Percentiles rank a stretch among this genome's conserved stretches.
Evolutionary conservation across 2,888 invertebrate species (phyloP).

Genomic region (Teleogryllus oceanicus): DNA sequence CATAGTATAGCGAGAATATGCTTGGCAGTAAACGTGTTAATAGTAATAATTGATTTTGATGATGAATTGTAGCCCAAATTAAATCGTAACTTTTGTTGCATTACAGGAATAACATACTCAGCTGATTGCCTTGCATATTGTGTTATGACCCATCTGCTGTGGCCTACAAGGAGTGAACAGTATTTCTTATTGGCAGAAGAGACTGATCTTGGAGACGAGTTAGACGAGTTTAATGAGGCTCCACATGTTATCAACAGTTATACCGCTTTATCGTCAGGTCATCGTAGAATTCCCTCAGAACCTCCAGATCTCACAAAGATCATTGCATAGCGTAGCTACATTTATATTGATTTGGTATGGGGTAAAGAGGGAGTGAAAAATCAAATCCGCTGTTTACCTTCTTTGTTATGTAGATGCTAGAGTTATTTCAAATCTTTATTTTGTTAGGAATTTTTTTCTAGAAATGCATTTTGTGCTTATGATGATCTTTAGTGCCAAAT

Average conservation of each 20-base stretch:
- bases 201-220: constrained; percentile 62
- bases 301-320: constrained; percentile 43
- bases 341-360: neutral
- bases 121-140: constrained; percentile 94
- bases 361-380: constrained; percentile 22
- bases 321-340: constrained; percentile 28
- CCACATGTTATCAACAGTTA: constrained; percentile 72
- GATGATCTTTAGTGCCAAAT: too few relatives aligned
- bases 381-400: constrained; percentile 8
- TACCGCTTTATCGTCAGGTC: constrained; percentile 29
- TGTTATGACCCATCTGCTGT: constrained; percentile 90
- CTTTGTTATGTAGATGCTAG: neutral
- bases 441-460: neutral
- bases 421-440: constrained; percentile 10
- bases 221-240: constrained; percentile 88
- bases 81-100: constrained; percentile 26
- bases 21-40: too few relatives aligned
- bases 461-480: too few relatives aligned
- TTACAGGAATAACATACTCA: constrained; percentile 85
- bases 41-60: too few relatives aligned
- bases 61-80: too few relatives aligned
- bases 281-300: constrained; percentile 38
- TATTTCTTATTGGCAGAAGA: constrained; percentile 75
- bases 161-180: constrained; percentile 92
- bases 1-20: too few relatives aligned